Evolutionary conservation across 2,797 vertebrate species (phyloP).

Genomic region (Kryptopterus vitreolus): DNA sequence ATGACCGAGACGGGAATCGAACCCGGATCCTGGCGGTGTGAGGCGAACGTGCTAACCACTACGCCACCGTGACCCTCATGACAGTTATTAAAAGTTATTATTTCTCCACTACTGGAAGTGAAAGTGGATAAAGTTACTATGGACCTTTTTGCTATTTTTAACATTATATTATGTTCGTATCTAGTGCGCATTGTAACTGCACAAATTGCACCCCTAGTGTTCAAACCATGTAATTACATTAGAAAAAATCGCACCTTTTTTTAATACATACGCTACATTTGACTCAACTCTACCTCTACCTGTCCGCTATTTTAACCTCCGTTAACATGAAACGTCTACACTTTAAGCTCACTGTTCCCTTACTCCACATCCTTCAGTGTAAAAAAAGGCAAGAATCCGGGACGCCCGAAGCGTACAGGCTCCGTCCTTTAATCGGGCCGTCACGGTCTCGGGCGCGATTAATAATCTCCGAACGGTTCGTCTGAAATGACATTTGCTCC

Average conservation of each 20-base stretch:
- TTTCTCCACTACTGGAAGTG: too few relatives aligned
- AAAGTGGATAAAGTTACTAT: too few relatives aligned
- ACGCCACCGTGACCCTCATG: too few relatives aligned
- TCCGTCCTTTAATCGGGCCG: conserved; percentile 26
- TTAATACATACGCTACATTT: too few relatives aligned
- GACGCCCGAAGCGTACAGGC: conserved; percentile 11
- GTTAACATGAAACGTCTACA: conserved; percentile 2
- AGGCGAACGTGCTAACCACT: too few relatives aligned
- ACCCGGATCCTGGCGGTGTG: too few relatives aligned
- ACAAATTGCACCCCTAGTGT: background rate
- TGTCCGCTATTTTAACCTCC: background rate
- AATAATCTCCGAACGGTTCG: conserved; percentile 33
- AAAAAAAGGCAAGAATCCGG: conserved; percentile 8
- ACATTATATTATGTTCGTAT: background rate
- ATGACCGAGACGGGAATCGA: too few relatives aligned
- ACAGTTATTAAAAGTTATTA: too few relatives aligned
- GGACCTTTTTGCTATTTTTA: too few relatives aligned
- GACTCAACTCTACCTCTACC: background rate
- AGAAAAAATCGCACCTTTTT: too few relatives aligned
- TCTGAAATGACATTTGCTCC: conserved; percentile 32
- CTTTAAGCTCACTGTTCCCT: background rate
- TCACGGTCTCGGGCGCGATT: conserved; percentile 34
- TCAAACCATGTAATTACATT: background rate
- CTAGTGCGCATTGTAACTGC: background rate
- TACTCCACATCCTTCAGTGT: conserved; percentile 24